Conservation (phyloP, 2,888 invertebrate genomes). For the Allygus modestus region DNA sequence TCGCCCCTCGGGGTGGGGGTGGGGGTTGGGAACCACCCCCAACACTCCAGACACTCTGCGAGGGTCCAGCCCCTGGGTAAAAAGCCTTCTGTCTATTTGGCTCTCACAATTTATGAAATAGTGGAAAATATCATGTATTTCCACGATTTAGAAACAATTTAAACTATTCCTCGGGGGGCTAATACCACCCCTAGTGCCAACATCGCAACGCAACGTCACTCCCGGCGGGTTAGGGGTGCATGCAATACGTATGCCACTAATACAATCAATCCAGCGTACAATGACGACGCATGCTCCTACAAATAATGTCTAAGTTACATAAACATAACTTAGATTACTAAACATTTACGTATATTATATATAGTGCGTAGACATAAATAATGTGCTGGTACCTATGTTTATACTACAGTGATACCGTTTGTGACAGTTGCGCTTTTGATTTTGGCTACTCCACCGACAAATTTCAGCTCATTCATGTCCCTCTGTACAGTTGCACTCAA, state of each 20-base stretch:
- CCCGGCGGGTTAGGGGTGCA: constrained; percentile 3
- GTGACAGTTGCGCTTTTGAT: not conserved
- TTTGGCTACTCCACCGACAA: not conserved
- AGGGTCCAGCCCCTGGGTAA: constrained; percentile 61
- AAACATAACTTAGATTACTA: constrained; percentile 52
- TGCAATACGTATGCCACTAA: constrained; percentile 36
- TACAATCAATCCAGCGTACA: constrained; percentile 42
- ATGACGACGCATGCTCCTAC: constrained; percentile 38
- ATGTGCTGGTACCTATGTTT: constrained; percentile 46
- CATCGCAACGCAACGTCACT: constrained; percentile 10
- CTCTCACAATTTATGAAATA: not conserved
- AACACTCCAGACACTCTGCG: not conserved
- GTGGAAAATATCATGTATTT: not conserved
- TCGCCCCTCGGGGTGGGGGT: not conserved
- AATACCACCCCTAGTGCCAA: constrained; percentile 6
- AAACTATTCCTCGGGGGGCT: not conserved
- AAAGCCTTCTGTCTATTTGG: constrained; percentile 41
- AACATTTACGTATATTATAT: constrained; percentile 53
- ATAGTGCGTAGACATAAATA: constrained; percentile 54
- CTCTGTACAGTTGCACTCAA: not conserved
- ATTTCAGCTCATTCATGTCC: not conserved
- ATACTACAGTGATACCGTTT: constrained; percentile 38
- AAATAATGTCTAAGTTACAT: constrained; percentile 49
- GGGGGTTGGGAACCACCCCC: not conserved
- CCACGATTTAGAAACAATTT: not conserved